Evolutionary conservation across 1,140 invertebrate genomes (phyloP).

Genomic region (Aphaenogaster rudis): DNA sequence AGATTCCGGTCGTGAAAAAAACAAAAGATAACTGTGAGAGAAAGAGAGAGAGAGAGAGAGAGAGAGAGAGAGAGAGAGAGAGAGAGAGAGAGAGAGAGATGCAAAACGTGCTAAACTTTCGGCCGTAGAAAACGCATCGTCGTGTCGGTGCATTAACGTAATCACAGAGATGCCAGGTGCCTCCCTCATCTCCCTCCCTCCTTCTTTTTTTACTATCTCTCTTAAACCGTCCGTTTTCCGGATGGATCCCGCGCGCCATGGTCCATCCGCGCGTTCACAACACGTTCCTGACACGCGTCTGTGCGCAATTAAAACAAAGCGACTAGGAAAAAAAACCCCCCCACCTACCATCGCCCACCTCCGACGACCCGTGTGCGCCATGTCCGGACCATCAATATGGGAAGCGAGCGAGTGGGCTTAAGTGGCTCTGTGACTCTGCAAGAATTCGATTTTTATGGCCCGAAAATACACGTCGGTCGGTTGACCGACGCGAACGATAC

Average conservation of each 20-base stretch:
- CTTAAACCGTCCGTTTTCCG: conserved; percentile 66
- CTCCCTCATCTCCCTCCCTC: conserved; percentile 66
- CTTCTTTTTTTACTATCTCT: conserved; percentile 55
- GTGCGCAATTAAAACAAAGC: conserved; percentile 63
- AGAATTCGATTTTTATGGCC: conserved; percentile 80
- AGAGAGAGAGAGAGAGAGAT: neutral
- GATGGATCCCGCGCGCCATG: conserved; percentile 32
- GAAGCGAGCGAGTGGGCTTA: conserved; percentile 56
- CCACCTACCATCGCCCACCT: conserved; percentile 50
- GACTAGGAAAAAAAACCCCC: conserved; percentile 50
- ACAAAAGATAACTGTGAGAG: neutral
- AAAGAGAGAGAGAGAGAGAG: neutral
- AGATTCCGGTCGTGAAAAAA: conserved; percentile 24
- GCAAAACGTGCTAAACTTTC: conserved; percentile 57
- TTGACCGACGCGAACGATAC: conserved; percentile 1
- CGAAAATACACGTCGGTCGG: conserved; percentile 54
- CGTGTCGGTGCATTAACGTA: conserved; percentile 83
- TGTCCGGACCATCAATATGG: neutral
- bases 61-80: conserved; percentile 14
- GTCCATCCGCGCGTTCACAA: conserved; percentile 67
- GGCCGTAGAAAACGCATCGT: conserved; percentile 61
- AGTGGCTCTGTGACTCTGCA: conserved; percentile 83
- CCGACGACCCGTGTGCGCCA: conserved; percentile 1
- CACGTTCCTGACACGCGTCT: conserved; percentile 82
- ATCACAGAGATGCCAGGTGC: conserved; percentile 78